A percentile compares a stretch with the other conserved stretches of the same genome.
Conservation (phyloP, 2,113 vertebrate species). For the Leucopsar rothschildi region DNA sequence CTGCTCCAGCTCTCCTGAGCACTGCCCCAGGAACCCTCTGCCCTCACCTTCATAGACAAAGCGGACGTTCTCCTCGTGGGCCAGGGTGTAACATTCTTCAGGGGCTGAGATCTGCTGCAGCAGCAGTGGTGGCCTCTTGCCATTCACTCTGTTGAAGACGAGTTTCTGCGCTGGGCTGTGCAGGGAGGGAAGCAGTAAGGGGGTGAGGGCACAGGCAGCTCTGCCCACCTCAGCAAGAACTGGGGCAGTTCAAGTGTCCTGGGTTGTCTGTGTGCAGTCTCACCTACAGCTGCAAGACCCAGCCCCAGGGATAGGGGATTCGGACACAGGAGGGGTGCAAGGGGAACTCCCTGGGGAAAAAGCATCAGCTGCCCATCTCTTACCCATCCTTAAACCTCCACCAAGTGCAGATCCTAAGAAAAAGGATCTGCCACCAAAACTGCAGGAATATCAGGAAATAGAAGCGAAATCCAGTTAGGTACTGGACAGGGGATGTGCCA, state of each 20-base stretch:
- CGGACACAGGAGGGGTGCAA: neutral
- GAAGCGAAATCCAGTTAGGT: neutral
- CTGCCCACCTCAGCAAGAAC: neutral
- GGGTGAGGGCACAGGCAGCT: neutral
- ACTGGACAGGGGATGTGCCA: neutral
- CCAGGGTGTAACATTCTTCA: conserved; percentile 84
- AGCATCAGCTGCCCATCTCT: neutral
- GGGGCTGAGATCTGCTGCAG: conserved; percentile 65
- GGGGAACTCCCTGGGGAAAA: neutral
- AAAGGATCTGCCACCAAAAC: neutral
- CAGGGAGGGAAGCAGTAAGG: neutral
- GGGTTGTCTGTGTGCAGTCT: fast-evolving
- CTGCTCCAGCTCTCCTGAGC: neutral
- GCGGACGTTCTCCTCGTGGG: conserved; percentile 93
- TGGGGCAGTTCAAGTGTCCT: neutral
- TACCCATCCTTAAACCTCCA: neutral
- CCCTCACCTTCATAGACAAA: conserved; percentile 90
- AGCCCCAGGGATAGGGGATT: neutral
- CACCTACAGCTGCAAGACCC: fast-evolving
- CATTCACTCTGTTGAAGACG: conserved; percentile 90
- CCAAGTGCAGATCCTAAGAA: neutral
- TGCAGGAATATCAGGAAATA: neutral
- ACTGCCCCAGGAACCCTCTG: neutral
- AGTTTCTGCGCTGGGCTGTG: conserved; percentile 82
- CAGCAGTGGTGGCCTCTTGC: conserved; percentile 78